Evolutionary conservation across 2,888 invertebrate genomes (phyloP), one percentile per base, ranked within the genome.

Genomic region (Omphaloscelis lunosa): DNA sequence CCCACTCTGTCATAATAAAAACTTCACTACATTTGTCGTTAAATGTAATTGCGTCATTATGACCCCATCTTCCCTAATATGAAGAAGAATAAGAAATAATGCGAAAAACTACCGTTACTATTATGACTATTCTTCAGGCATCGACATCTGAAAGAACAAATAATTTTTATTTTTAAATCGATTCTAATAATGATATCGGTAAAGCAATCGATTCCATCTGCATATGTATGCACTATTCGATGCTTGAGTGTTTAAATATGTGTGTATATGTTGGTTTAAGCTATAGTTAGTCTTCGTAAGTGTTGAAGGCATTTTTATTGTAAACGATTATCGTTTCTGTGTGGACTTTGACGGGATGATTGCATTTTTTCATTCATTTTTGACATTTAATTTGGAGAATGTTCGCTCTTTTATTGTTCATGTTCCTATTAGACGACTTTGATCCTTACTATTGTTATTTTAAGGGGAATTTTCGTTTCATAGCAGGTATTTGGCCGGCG

Each of bases 271-370:
- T 69, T 51, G 17, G 27, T 69, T 72, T 71, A 48, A 39, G 34
- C n/a, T 70, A 48, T 68, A 70, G 80, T 72, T 34, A 39, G 27
- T 20, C 48, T 39, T 20, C n/a, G 20, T 59, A 73, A 67, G 67
- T 76, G 72, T 80, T 74, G 62, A 66, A 69, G 83, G 80, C 65
- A 86, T 82, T 86, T 86, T 86, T 86, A 86, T 84, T 81, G 82
- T 70, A 48, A 80, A 73, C 77, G 68, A 75, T 85, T 65, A 86
- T 86, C 69, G 70, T 67, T 61, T 39, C 70, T 72, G 73, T 72
- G 78, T 78, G 67, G 71, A 75, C 68, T 76, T 71, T 81, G 77
- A 84, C 79, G 80, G 58, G 77, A 80, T 85, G 79, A 85, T 85
- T 84, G 76, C 69, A 81, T 79, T 77, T 86, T 81, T 86, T 86